Evolutionary conservation across 2,113 vertebrate species (phyloP).

Genomic region (Sisor rabdophorus): DNA sequence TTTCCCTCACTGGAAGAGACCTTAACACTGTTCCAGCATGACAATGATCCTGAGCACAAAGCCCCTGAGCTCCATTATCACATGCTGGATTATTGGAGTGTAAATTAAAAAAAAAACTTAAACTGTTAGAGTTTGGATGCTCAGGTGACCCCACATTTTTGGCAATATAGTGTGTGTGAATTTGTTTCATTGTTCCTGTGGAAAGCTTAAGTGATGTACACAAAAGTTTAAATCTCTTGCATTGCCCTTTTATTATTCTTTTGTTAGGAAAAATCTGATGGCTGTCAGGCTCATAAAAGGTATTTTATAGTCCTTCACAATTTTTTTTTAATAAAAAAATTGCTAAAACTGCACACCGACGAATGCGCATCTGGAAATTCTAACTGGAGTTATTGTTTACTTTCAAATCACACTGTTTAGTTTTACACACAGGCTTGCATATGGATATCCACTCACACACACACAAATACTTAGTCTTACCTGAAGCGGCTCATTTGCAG

Average conservation of each 20-base stretch:
- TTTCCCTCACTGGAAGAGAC: no score
- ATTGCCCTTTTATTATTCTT: conserved; percentile 21
- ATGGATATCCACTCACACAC: background rate
- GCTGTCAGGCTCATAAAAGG: conserved; percentile 54
- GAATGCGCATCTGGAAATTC: conserved; percentile 56
- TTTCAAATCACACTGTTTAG: conserved; percentile 37
- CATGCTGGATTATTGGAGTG: no score
- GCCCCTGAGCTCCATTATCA: no score
- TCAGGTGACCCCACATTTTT: background rate
- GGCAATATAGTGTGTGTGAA: background rate
- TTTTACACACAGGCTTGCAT: conserved; percentile 11
- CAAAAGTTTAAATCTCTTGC: background rate
- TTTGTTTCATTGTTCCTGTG: background rate
- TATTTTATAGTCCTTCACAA: conserved; percentile 54
- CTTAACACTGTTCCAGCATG: background rate
- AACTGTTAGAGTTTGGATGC: no score
- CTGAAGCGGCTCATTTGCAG: conserved; percentile 18
- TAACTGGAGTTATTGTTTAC: conserved; percentile 57
- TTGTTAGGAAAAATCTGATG: conserved; percentile 28
- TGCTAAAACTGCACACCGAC: conserved; percentile 49
- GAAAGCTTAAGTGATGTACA: background rate
- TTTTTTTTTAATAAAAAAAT: conserved; percentile 53
- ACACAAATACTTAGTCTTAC: conserved; percentile 6
- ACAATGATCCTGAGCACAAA: no score
- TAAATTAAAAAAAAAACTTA: no score